A percentile compares a stretch with the other conserved stretches of the same genome.
Evolutionary conservation across 2,888 invertebrate species (phyloP).

Genomic region (Melipona bicolor): DNA sequence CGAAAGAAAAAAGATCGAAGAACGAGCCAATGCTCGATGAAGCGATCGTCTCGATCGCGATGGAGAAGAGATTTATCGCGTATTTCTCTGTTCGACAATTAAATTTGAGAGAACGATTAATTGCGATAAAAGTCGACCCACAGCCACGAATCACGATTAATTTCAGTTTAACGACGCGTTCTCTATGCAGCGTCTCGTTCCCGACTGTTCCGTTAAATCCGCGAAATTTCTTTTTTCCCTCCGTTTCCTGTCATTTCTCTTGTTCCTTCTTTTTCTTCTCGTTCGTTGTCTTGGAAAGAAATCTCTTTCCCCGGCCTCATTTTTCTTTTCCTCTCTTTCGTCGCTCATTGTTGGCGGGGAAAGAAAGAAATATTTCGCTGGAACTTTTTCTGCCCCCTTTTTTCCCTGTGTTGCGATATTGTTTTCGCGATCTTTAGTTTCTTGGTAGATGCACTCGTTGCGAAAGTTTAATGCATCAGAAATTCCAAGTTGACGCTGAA

Average conservation of each 20-base stretch:
- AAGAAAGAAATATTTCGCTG: slow-evolving; percentile 22
- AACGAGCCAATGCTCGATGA: neutral
- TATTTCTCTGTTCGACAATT: slow-evolving; percentile 45
- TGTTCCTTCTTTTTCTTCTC: neutral
- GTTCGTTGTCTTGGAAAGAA: slow-evolving; percentile 20
- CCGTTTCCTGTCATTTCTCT: slow-evolving; percentile 4
- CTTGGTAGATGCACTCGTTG: neutral
- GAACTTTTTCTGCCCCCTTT: neutral
- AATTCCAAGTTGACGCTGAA: neutral
- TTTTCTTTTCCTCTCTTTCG: slow-evolving; percentile 4
- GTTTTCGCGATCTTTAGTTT: neutral
- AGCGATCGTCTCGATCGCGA: slow-evolving; percentile 20
- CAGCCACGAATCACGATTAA: slow-evolving; percentile 55
- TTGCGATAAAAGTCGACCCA: slow-evolving; percentile 44
- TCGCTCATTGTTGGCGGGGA: slow-evolving; percentile 31
- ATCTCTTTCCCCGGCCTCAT: slow-evolving; percentile 1
- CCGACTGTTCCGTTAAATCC: slow-evolving; percentile 40
- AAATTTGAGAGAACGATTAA: slow-evolving; percentile 59
- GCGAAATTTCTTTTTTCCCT: slow-evolving; percentile 39
- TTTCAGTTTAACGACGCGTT: slow-evolving; percentile 55
- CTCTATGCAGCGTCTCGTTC: slow-evolving; percentile 38
- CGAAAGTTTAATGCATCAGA: neutral
- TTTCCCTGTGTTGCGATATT: neutral
- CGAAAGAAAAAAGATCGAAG: neutral
- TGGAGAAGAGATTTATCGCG: slow-evolving; percentile 30